phyloP scores from a whole-genome alignment of 2,797 vertebrate species.

The Lophius americanus region DNA sequence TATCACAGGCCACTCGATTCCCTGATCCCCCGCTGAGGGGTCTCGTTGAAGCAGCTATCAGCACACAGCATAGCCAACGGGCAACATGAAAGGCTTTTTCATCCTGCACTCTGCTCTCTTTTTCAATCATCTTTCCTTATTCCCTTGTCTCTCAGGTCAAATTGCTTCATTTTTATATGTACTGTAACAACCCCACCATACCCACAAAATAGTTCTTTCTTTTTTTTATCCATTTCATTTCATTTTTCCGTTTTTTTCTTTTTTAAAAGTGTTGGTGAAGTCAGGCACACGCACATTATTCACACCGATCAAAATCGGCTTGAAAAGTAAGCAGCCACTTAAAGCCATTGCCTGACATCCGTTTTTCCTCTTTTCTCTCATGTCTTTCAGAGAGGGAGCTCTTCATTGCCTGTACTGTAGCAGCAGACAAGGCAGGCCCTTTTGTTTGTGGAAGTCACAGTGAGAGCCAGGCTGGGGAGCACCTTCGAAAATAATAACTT shows the following conservation, averaged over 20 bases:
- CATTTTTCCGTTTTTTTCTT: neutral
- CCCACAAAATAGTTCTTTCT: neutral
- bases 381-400: slow-evolving; percentile 86
- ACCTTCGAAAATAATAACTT: slow-evolving; percentile 63
- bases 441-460: slow-evolving; percentile 82
- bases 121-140: slow-evolving; percentile 72
- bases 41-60: slow-evolving; percentile 69
- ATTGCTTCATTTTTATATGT: slow-evolving; percentile 57
- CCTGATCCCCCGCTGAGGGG: slow-evolving; percentile 62
- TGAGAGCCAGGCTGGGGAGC: slow-evolving; percentile 74
- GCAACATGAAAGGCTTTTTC: slow-evolving; percentile 70
- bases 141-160: slow-evolving; percentile 68
- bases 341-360: slow-evolving; percentile 76
- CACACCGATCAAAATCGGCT: slow-evolving; percentile 62
- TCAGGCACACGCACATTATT: slow-evolving; percentile 3
- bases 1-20: slow-evolving; percentile 73
- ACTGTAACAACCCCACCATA: too few species aligned
- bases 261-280: slow-evolving; percentile 26
- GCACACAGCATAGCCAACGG: slow-evolving; percentile 58
- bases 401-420: slow-evolving; percentile 81
- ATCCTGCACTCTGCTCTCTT: slow-evolving; percentile 64
- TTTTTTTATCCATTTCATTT: neutral
- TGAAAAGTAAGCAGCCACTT: slow-evolving; percentile 60
- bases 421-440: slow-evolving; percentile 83
- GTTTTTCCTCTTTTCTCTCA: slow-evolving; percentile 77